A percentile compares a stretch with the other conserved stretches of the same genome.
Evolutionary conservation across 2,797 vertebrate genomes (phyloP).

Genomic region (Propithecus perrieri): DNA sequence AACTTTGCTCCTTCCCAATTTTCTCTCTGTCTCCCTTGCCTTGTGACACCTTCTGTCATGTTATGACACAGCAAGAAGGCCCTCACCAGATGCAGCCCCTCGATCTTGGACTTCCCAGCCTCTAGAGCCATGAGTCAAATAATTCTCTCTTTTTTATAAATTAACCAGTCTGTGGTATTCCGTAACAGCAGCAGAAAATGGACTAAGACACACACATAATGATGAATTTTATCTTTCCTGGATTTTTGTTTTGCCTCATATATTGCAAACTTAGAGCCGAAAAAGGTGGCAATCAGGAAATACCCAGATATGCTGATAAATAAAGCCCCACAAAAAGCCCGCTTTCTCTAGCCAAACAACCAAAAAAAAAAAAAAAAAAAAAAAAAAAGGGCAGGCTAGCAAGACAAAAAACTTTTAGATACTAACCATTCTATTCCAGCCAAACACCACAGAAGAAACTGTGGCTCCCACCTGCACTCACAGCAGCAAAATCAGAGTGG

Average conservation of each 20-base stretch:
- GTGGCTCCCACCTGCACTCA: neutral
- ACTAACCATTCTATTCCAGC: neutral
- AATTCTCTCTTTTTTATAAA: too few relatives aligned
- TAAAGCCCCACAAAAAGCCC: neutral
- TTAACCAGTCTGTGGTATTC: neutral
- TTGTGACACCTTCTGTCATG: too few relatives aligned
- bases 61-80: too few relatives aligned
- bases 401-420: neutral
- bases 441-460: neutral
- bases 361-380: neutral
- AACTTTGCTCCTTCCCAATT: too few relatives aligned
- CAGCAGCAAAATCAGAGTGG: neutral
- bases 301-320: neutral
- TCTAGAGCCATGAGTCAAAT: too few relatives aligned
- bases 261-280: neutral
- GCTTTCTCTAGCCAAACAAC: neutral
- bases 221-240: neutral
- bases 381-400: neutral
- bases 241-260: neutral
- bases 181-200: neutral
- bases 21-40: too few relatives aligned
- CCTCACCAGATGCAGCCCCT: too few relatives aligned
- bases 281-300: neutral
- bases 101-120: too few relatives aligned
- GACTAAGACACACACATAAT: neutral